These are phyloP conservation scores for Chrysolina americana DNA, from an alignment of 2,888 invertebrate species.

Conservation along the genomic window DNA sequence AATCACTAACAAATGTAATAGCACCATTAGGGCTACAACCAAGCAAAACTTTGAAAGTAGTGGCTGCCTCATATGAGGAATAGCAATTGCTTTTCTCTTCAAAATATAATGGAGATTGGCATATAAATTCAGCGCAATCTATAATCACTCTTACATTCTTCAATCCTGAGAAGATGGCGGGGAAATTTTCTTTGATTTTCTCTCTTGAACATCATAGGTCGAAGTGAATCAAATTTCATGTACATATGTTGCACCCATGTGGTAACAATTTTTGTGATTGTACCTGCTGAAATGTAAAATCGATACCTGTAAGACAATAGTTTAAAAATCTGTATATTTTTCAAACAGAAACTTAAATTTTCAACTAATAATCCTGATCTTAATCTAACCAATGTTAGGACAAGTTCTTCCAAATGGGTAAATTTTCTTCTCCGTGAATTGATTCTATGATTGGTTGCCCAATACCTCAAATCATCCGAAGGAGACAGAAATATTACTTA, in stretches of 20 bases:
- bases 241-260: slow-evolving; percentile 42
- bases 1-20: slow-evolving; percentile 52
- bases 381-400: slow-evolving; percentile 20
- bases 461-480: neutral
- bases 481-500: no score
- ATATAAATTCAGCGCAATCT: slow-evolving; percentile 53
- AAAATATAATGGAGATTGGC: slow-evolving; percentile 50
- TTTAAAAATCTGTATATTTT: neutral
- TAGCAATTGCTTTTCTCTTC: slow-evolving; percentile 55
- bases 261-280: slow-evolving; percentile 41
- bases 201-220: slow-evolving; percentile 41
- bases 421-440: neutral
- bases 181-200: slow-evolving; percentile 35
- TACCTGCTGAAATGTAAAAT: slow-evolving; percentile 44
- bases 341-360: neutral
- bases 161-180: slow-evolving; percentile 14
- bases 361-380: slow-evolving; percentile 21
- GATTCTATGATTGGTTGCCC: neutral
- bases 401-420: slow-evolving; percentile 44
- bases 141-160: slow-evolving; percentile 48
- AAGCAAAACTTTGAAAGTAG: slow-evolving; percentile 52
- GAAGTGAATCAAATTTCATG: slow-evolving; percentile 46
- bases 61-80: slow-evolving; percentile 52
- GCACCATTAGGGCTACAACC: slow-evolving; percentile 46
- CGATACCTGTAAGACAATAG: neutral